Base-by-base conservation (phyloP, 2,888 invertebrate genomes). In the Pemphredon lugubris region DNA sequence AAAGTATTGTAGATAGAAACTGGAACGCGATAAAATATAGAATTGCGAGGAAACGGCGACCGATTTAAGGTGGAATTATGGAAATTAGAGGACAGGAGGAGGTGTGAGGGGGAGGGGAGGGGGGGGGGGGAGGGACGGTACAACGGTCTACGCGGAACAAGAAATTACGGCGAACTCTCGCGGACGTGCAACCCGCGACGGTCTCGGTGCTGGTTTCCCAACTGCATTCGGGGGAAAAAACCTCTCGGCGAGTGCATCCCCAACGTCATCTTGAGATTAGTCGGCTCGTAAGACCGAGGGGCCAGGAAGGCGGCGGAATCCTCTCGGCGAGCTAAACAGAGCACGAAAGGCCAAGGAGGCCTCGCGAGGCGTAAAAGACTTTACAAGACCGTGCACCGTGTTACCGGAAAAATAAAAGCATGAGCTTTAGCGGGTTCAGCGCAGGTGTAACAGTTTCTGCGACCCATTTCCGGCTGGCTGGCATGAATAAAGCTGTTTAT, bases 391-490 rank as follows among this genome's bases (percentile, higher is more conserved):
- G 34, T 14, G 60, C 47, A 32, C 44, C 50, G 53, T 50, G 67
- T 44, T 61, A 18, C 48, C 55, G 39, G 39, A 37, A 51, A 65
- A 55, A 61, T 57, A 61, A 59, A 54, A 58, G 55, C 40, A 23
- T 51, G 18, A 32, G 50, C 26, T 48, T 73, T 59, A 18, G 47
- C 47, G 30, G 57, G 57, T 53, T 55, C 58, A 55, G 57, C 47
- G 45, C 57, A 30, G 65, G 55, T 73, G 69, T 76, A 67, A 79
- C 73, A 72, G 50, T 76, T 76, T 79, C 78, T 50, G 76, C 72
- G 79, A 81, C 80, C 80, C 70, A 76, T 81, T 80, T 79, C 79
- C 71, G 70, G 61, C 58, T 65, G 70, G 67, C 61, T 76, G 72
- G 48, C 70, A 58, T 42, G 80, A 72, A 74, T 79, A 79, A 81